Evolutionary conservation across 2,797 vertebrate species (phyloP), one percentile per base, ranked within the genome.

Genomic region (Falco peregrinus): DNA sequence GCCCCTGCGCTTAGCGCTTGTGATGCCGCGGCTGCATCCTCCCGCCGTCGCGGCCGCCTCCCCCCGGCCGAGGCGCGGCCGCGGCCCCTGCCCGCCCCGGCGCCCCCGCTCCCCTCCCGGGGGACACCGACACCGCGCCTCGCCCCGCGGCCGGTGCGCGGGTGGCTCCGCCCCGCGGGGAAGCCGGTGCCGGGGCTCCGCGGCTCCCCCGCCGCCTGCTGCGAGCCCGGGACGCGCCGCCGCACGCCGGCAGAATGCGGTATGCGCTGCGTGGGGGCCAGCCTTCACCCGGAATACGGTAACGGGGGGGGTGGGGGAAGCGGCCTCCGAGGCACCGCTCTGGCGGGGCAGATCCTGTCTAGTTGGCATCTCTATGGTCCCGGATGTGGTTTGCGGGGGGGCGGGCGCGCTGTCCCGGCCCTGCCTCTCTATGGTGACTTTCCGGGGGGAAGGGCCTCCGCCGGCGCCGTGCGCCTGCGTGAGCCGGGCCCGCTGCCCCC

Each of bases 381-480:
- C 93, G 97, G 95, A 73, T 47, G 86, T 73, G 74, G 92, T 29
- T 29, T 39, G 39, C 10, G 20, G 60, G 67, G 28, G 39, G 28
- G 39, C 60, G 79, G 60, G 70, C 45, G 37, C 77, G 57, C 24
- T 47, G n/a, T 69, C 79, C 64, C 43, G 8, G 47, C 67, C 21
- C 33, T 11, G 54, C 51, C 87, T 89, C 75, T 82, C 95, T 68
- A 91, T 91, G 92, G 95, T 79, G 73, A 1, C 47, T 35, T 54
- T 60, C 86, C 67, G 80, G 95, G 65, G 87, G 92, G 48, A 73
- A 50, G 73, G 71, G 76, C 78, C 39, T 29, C 47, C 33, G 41
- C 35, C 19, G 90, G 65, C 33, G 25, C 69, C 43, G 50, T 61
- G 96, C 95, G 96, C 96, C 35, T 96, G 96, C 96, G 96, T 83